Percentiles rank a stretch among this genome's conserved stretches.
phyloP scores from a whole-genome alignment of 2,113 vertebrate species.

The Spermophilus dauricus region DNA sequence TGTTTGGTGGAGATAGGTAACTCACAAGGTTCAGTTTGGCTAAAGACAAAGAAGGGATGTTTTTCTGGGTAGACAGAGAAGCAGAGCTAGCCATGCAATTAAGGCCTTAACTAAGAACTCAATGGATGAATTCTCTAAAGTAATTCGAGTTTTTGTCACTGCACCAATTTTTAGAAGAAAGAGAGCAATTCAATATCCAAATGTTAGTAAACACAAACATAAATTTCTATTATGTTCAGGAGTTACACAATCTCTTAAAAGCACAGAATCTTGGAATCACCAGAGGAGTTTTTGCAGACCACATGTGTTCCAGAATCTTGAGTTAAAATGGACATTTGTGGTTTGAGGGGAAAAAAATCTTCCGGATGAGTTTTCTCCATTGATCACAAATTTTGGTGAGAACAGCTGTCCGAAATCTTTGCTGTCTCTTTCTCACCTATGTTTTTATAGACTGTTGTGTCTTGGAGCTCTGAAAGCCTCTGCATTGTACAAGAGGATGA shows the following conservation, averaged over 20 bases:
- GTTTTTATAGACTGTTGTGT: not conserved
- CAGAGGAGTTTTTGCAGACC: constrained; percentile 52
- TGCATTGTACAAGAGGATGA: constrained; percentile 14
- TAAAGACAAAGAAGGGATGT: constrained; percentile 68
- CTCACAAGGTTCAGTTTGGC: constrained; percentile 50
- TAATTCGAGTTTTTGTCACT: constrained; percentile 33
- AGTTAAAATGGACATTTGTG: not conserved
- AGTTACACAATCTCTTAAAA: constrained; percentile 4
- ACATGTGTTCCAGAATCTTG: constrained; percentile 31
- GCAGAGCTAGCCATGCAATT: not conserved
- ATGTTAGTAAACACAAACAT: constrained; percentile 33
- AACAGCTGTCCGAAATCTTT: constrained; percentile 27
- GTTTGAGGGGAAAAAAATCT: not conserved
- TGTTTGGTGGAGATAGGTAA: constrained; percentile 62
- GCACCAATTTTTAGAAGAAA: constrained; percentile 61
- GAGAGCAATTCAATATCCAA: constrained; percentile 48
- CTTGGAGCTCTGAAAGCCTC: not conserved
- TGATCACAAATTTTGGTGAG: constrained; percentile 15
- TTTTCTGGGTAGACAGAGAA: constrained; percentile 39
- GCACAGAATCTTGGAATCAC: not conserved
- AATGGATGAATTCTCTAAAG: constrained; percentile 35
- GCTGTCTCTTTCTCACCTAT: not conserved
- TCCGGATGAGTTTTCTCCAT: constrained; percentile 22
- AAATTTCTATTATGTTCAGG: constrained; percentile 32
- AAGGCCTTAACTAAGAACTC: constrained; percentile 34